Evolutionary conservation across 2,888 invertebrate species (phyloP).

Genomic region (Drosophila subquinaria): DNA sequence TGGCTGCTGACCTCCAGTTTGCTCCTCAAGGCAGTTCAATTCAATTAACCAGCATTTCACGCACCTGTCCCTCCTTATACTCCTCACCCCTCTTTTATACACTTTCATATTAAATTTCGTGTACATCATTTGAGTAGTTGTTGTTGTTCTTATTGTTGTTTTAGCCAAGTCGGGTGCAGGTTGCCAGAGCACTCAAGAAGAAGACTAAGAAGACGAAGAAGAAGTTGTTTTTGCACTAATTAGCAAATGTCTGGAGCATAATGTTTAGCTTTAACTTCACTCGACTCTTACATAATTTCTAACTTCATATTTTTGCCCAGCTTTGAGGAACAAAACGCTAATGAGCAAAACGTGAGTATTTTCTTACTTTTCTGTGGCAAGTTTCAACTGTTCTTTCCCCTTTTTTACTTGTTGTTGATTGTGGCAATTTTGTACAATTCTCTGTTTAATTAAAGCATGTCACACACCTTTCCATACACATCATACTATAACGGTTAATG

Average conservation of each 20-base stretch:
- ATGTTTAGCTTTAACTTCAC: constrained; percentile 38
- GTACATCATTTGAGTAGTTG: constrained; percentile 27
- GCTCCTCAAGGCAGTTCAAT: constrained; percentile 61
- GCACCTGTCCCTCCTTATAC: not conserved
- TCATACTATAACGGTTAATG: constrained; percentile 60
- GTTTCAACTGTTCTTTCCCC: constrained; percentile 24
- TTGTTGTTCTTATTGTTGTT: not conserved
- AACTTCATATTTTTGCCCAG: constrained; percentile 34
- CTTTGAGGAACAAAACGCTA: constrained; percentile 42
- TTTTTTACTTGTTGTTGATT: not conserved
- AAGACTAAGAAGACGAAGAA: constrained; percentile 24
- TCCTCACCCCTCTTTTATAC: not conserved
- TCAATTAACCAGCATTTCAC: constrained; percentile 61
- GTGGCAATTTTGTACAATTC: constrained; percentile 8
- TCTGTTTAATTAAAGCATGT: constrained; percentile 64
- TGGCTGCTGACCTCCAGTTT: constrained; percentile 54
- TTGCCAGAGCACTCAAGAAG: constrained; percentile 24
- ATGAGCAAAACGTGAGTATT: constrained; percentile 65
- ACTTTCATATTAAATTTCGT: constrained; percentile 31
- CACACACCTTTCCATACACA: constrained; percentile 31
- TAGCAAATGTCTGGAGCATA: constrained; percentile 54
- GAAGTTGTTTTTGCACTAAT: constrained; percentile 60
- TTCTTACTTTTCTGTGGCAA: constrained; percentile 41
- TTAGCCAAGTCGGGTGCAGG: constrained; percentile 27
- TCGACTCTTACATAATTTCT: constrained; percentile 17